These are phyloP conservation scores for Trachelus iudaicus DNA, from an alignment of 2,888 invertebrate genomes.

Conservation along the genomic window DNA sequence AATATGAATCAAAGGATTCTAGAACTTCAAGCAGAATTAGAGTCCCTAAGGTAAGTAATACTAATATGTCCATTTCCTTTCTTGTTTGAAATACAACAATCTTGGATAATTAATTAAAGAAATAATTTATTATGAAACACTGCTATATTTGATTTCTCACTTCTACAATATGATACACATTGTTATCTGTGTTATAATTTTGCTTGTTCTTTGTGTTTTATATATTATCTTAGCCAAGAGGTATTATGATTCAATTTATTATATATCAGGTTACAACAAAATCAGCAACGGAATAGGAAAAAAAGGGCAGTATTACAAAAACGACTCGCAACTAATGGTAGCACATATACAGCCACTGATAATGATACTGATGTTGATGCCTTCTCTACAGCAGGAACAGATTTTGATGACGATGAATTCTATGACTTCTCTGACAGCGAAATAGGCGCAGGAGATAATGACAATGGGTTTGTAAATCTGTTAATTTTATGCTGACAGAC, in stretches of 20 bases:
- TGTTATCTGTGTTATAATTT: not conserved
- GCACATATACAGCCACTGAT: constrained; percentile 45
- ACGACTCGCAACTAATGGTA: constrained; percentile 42
- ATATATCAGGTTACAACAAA: constrained; percentile 41
- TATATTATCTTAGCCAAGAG: not conserved
- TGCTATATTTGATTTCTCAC: not conserved
- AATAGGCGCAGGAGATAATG: constrained; percentile 42
- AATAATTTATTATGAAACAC: not conserved
- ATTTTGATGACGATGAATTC: constrained; percentile 59
- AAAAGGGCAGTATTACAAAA: constrained; percentile 36
- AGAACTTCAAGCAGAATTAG: constrained; percentile 50
- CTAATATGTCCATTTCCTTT: not conserved
- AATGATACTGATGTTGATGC: constrained; percentile 56
- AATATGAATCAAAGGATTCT: constrained; percentile 49
- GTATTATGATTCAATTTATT: not conserved
- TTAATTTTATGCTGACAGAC: constrained; percentile 8
- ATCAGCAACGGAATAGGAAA: constrained; percentile 46
- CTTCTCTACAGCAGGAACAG: constrained; percentile 56
- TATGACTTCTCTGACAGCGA: constrained; percentile 61
- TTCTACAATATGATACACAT: too few relatives aligned
- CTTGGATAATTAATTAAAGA: not conserved
- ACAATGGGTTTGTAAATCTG: constrained; percentile 48
- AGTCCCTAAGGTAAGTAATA: constrained; percentile 45
- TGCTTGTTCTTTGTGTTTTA: not conserved
- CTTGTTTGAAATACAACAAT: not conserved